phyloP scores from a whole-genome alignment of 2,797 vertebrate genomes.

The Enteromius afrohamiltoni region DNA sequence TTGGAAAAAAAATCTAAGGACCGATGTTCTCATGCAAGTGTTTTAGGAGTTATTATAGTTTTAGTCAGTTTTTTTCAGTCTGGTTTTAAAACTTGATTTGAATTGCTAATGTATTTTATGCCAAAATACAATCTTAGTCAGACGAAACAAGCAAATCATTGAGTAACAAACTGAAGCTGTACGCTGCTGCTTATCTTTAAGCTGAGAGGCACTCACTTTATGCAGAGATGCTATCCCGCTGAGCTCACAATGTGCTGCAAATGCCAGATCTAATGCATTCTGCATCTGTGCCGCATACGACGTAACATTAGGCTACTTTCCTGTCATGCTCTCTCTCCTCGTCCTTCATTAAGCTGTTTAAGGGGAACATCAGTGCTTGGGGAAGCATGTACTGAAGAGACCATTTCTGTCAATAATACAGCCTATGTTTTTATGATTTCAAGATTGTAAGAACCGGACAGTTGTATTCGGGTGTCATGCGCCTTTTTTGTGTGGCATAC shows the following conservation, averaged over 20 bases:
- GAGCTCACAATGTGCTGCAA: conserved; percentile 53
- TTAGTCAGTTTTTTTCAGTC: background rate
- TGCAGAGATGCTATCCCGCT: conserved; percentile 55
- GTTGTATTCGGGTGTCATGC: background rate
- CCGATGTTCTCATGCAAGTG: background rate
- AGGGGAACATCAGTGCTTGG: background rate
- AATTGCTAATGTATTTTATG: conserved; percentile 39
- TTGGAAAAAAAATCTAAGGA: too few relatives aligned
- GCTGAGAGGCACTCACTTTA: conserved; percentile 46
- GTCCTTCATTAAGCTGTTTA: conserved; percentile 12
- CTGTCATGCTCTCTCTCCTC: conserved; percentile 4
- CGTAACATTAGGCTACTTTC: conserved; percentile 6
- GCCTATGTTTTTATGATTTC: background rate
- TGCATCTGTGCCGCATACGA: conserved; percentile 26
- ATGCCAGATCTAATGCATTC: conserved; percentile 60
- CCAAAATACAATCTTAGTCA: conserved; percentile 36
- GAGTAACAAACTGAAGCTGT: conserved; percentile 39
- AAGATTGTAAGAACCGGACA: background rate
- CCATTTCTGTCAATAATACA: background rate
- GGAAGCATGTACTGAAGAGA: background rate
- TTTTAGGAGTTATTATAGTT: background rate
- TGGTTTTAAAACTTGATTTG: conserved; percentile 22
- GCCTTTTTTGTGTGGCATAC: background rate
- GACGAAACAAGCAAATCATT: conserved; percentile 27
- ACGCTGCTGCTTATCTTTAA: conserved; percentile 37